Evolutionary conservation across 2,797 vertebrate species (phyloP).

Genomic region (Pseudocheirus occidentalis): DNA sequence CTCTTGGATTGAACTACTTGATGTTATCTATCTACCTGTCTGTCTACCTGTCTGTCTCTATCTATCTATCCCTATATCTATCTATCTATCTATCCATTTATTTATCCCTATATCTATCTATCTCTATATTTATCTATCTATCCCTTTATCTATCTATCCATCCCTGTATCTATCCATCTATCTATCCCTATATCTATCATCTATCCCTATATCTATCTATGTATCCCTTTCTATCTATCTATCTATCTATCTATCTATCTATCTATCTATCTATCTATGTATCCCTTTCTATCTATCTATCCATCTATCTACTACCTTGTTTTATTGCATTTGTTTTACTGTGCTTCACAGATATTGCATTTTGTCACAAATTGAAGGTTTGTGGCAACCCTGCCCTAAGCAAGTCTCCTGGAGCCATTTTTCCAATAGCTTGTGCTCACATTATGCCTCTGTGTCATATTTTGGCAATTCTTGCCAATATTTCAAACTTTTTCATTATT

Average conservation of each 20-base stretch:
- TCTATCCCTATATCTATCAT: no score
- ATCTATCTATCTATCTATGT: no score
- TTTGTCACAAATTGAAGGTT: neutral
- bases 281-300: no score
- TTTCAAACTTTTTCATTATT: neutral
- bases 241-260: neutral
- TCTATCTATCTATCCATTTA: no score
- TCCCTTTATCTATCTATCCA: neutral
- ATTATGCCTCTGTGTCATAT: neutral
- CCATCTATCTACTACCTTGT: neutral
- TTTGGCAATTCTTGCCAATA: neutral
- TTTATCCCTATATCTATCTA: no score
- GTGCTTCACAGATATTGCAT: neutral
- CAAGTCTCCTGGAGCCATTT: neutral
- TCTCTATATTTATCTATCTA: no score
- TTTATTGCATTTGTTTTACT: neutral
- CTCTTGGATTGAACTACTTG: neutral
- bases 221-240: no score
- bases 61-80: neutral
- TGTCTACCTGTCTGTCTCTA: no score
- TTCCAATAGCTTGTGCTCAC: neutral
- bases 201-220: no score
- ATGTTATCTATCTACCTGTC: neutral
- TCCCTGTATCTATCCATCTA: neutral
- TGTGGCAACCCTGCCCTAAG: neutral